phyloP scores from a whole-genome alignment of 2,113 vertebrate species.

The Sander lucioperca region DNA sequence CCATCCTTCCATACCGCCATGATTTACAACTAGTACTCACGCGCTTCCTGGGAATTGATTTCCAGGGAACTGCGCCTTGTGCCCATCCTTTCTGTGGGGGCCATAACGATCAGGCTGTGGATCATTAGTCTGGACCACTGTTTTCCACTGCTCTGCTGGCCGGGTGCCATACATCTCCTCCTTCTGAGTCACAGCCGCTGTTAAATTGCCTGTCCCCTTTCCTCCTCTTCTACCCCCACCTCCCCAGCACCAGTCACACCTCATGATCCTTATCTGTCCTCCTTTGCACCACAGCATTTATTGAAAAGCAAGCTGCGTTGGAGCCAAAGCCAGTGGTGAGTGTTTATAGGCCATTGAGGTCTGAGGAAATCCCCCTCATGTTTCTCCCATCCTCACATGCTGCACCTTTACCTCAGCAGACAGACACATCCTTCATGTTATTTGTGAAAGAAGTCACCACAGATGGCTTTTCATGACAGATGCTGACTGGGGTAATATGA shows the following conservation, averaged over 20 bases:
- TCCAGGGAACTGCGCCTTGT: constrained; percentile 77
- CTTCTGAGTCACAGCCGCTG: constrained; percentile 65
- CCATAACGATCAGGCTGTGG: constrained; percentile 83
- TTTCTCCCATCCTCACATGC: not conserved
- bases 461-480: constrained; percentile 39
- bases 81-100: constrained; percentile 81
- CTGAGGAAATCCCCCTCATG: constrained; percentile 36
- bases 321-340: constrained; percentile 43
- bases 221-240: constrained; percentile 58
- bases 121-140: constrained; percentile 86
- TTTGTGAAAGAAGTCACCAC: constrained; percentile 45
- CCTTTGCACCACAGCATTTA: constrained; percentile 74
- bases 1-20: constrained; percentile 62
- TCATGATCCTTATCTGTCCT: constrained; percentile 81
- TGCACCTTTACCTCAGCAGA: constrained; percentile 57
- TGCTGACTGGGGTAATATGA: constrained; percentile 41
- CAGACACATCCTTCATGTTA: constrained; percentile 41
- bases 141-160: constrained; percentile 81
- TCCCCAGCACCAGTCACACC: constrained; percentile 58
- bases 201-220: constrained; percentile 74
- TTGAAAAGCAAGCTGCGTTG: constrained; percentile 62
- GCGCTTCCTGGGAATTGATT: constrained; percentile 84
- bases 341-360: constrained; percentile 44
- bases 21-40: constrained; percentile 80
- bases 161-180: constrained; percentile 79